Percentiles rank a stretch among this genome's conserved stretches.
Conservation (phyloP, 2,113 vertebrate species). For the Lagopus muta region DNA sequence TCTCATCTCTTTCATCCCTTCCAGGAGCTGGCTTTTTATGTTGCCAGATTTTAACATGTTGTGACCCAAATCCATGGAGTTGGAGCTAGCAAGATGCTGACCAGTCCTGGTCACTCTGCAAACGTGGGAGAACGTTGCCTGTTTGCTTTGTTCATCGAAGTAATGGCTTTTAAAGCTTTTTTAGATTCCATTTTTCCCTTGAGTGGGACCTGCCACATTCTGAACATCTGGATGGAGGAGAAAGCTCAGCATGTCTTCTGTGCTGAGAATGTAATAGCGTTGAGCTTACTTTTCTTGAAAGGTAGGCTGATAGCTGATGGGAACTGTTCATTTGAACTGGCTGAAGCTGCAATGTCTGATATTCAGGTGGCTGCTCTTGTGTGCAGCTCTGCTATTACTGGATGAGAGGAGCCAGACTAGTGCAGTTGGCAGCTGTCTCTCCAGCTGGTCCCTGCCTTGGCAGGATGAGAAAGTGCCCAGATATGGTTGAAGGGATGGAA, state of each 20-base stretch:
- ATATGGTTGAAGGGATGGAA: background rate
- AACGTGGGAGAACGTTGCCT: background rate
- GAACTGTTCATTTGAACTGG: background rate
- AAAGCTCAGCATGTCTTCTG: background rate
- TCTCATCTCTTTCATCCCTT: background rate
- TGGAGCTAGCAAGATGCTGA: background rate
- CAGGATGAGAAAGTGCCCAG: background rate
- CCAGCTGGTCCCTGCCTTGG: background rate
- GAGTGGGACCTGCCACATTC: background rate
- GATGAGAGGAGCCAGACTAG: background rate
- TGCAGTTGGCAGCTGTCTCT: background rate
- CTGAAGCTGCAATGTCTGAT: background rate
- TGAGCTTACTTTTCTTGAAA: background rate
- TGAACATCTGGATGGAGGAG: background rate
- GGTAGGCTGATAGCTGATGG: background rate
- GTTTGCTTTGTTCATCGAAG: background rate
- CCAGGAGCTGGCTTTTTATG: background rate
- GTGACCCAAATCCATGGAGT: background rate
- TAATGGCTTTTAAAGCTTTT: background rate
- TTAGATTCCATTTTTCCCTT: background rate
- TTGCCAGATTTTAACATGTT: background rate
- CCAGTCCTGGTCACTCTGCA: background rate
- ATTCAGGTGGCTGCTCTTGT: background rate
- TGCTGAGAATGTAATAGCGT: background rate
- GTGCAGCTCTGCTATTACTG: background rate